Percentiles rank a stretch among this genome's conserved stretches.
Conservation (phyloP, 2,797 vertebrate species). For the Pipistrellus kuhlii region DNA sequence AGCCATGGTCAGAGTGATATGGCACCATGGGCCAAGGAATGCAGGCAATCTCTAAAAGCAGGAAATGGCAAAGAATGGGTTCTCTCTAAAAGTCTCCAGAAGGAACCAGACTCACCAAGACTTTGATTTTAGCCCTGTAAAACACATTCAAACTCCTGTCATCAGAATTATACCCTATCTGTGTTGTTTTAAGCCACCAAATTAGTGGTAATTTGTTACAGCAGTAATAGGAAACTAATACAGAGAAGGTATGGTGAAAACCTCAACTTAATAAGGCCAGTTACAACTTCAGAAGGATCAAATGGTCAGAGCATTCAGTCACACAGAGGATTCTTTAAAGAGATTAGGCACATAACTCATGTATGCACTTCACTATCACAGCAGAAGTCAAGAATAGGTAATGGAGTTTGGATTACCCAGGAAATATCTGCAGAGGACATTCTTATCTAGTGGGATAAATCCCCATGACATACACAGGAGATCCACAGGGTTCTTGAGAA, state of each 20-base stretch:
- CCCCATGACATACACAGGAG: background rate
- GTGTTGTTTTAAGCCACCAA: background rate
- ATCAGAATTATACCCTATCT: background rate
- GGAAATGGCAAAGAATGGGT: no score
- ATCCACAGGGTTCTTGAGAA: background rate
- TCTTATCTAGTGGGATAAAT: background rate
- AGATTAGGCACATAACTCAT: background rate
- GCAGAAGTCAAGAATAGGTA: background rate
- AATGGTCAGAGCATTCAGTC: background rate
- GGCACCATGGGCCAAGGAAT: no score
- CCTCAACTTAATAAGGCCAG: background rate
- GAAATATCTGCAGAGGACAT: background rate
- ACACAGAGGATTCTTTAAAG: background rate
- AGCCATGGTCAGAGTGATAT: background rate
- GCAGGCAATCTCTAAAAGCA: background rate
- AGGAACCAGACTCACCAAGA: no score
- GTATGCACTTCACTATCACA: background rate
- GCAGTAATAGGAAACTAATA: background rate
- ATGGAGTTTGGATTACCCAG: background rate
- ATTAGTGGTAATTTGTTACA: background rate
- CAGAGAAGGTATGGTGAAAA: background rate
- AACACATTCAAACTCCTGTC: background rate
- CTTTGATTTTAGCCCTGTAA: background rate
- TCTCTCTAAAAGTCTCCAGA: no score
- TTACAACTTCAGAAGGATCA: background rate